Evolutionary conservation across 1,140 invertebrate genomes (phyloP).

Genomic region (Lordiphosa stackelbergi): DNA sequence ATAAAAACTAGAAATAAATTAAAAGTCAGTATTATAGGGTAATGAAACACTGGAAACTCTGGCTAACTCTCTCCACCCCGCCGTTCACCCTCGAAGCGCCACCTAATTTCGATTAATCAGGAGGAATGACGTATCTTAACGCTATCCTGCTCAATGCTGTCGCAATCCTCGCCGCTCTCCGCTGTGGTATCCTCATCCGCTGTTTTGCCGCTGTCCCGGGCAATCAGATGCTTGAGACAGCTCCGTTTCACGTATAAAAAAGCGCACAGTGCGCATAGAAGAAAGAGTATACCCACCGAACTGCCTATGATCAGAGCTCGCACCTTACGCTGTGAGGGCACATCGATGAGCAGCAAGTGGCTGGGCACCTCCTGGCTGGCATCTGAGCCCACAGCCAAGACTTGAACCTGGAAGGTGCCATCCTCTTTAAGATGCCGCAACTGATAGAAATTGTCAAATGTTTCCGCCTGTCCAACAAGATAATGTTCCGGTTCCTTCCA

Average conservation of each 20-base stretch:
- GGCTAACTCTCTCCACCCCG: conserved; percentile 3
- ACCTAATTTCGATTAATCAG: conserved; percentile 62
- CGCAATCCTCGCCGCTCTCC: conserved; percentile 49
- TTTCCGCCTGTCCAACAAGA: conserved; percentile 81
- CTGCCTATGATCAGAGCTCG: conserved; percentile 82
- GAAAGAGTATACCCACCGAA: conserved; percentile 80
- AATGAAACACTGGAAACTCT: conserved; percentile 22
- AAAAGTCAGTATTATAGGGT: conserved; percentile 35
- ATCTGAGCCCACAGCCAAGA: conserved; percentile 80
- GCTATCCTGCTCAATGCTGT: conserved; percentile 55
- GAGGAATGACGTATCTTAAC: conserved; percentile 57
- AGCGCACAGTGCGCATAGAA: conserved; percentile 79
- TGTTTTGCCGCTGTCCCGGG: conserved; percentile 22
- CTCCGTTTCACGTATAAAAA: conserved; percentile 80
- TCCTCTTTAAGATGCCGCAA: conserved; percentile 83
- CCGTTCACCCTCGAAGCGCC: conserved; percentile 38
- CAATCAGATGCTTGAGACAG: conserved; percentile 65
- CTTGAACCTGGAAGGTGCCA: conserved; percentile 82
- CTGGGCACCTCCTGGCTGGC: conserved; percentile 80
- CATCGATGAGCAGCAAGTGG: conserved; percentile 79
- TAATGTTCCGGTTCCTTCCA: conserved; percentile 79
- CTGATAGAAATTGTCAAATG: conserved; percentile 81
- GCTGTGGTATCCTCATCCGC: conserved; percentile 14
- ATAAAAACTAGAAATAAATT: conserved; percentile 57
- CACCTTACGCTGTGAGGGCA: conserved; percentile 81